These are phyloP conservation scores for Vimba vimba DNA, from an alignment of 2,113 vertebrate genomes.

Conservation along the genomic window DNA sequence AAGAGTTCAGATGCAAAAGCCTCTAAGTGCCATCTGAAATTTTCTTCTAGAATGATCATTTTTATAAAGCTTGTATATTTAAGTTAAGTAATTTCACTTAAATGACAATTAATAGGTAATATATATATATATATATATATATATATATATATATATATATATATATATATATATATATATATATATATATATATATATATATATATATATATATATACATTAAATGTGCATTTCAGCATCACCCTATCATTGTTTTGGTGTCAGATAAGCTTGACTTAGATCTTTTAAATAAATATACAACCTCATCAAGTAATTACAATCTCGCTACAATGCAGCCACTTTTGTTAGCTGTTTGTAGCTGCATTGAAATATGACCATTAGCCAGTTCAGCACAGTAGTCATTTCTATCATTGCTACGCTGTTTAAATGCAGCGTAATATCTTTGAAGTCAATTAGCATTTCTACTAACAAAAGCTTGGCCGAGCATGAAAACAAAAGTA, in stretches of 20 bases:
- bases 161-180: too few species aligned
- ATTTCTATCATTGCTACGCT: background rate
- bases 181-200: too few species aligned
- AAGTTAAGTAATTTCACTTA: too few species aligned
- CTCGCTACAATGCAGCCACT: background rate
- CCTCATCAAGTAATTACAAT: background rate
- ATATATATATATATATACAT: too few species aligned
- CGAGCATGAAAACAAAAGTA: constrained; percentile 34
- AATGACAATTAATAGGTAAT: too few species aligned
- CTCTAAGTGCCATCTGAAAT: too few species aligned
- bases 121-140: too few species aligned
- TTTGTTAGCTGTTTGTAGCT: background rate
- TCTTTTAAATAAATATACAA: background rate
- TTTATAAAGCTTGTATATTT: too few species aligned
- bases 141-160: too few species aligned
- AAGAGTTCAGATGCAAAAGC: too few species aligned
- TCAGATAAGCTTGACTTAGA: background rate
- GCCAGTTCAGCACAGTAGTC: background rate
- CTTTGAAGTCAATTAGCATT: constrained; percentile 6
- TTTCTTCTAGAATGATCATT: too few species aligned
- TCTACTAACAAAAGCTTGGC: constrained; percentile 35
- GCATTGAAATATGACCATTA: background rate
- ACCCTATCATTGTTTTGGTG: background rate
- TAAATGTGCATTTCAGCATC: background rate
- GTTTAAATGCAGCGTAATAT: constrained; percentile 8